Evolutionary conservation across 2,888 invertebrate genomes (phyloP), one percentile per base, ranked within the genome.

Genomic region (Bombyx huttoni): DNA sequence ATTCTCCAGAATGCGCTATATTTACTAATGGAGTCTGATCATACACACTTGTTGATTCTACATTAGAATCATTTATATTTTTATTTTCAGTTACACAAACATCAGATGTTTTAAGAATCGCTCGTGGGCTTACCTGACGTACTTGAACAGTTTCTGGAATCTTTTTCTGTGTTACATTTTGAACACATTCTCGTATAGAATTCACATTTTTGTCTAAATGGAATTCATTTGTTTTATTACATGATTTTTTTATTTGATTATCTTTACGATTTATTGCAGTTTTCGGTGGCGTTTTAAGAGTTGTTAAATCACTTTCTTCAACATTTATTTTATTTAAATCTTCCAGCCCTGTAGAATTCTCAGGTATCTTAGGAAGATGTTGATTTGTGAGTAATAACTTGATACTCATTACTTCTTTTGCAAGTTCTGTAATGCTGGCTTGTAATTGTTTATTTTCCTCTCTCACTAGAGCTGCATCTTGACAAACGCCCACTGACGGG

Each of bases 361-460:
- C 47, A 47, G 13, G 10, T 47, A 13, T 47, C 6, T 8, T 47
- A 2, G 13, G 47, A 13, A 47, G 48, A 12, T 52, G 46, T 14
- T 14, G 49, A 40, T 53, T 62, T 50, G 56, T 59, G 14, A 72
- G 53, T 46, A 68, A 54, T 52, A 46, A 54, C 58, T 69, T 70
- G 51, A 74, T 67, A 46, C 56, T 57, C 46, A 56, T 48, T 13
- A 74, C 53, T 48, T 70, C 65, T 53, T 68, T 68, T 34, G 53
- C 59, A 34, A 74, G 55, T 51, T 62, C 57, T 13, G 52, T 55
- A 40, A 71, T 53, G 49, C 55, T 62, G 34, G 54, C 54, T 48
- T 63, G 57, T 51, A 77, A 54, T 46, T 56, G 51, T 54, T 64
- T 63, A 53, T 66, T 64, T 52, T 72, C 67, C 58, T 70, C 61